Conservation (phyloP, 1,140 invertebrate species). For the Atta texana region DNA sequence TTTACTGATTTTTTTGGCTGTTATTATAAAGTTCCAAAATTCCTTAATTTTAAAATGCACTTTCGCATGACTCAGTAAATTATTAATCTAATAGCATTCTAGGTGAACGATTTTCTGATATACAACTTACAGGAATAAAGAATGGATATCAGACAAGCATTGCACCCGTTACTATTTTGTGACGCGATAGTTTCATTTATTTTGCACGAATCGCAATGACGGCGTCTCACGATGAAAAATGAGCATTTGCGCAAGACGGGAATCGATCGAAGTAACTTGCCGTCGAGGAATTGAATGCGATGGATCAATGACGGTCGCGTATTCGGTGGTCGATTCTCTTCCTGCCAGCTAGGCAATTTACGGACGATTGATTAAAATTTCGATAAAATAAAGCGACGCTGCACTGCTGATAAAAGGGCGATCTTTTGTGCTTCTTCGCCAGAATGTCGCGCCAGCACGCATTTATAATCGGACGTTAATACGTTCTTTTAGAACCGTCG, state of each 20-base stretch:
- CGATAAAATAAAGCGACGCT: conserved; percentile 58
- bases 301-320: conserved; percentile 67
- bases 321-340: conserved; percentile 61
- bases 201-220: conserved; percentile 33
- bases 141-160: conserved; percentile 20
- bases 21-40: too few relatives aligned
- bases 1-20: too few relatives aligned
- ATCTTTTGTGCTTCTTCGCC: conserved; percentile 45
- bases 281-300: conserved; percentile 66
- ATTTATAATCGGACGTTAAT: conserved; percentile 6
- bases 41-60: background rate
- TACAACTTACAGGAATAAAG: conserved; percentile 6
- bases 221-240: conserved; percentile 63
- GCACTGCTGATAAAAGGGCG: conserved; percentile 23
- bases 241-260: conserved; percentile 58
- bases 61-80: background rate
- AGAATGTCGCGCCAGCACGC: conserved; percentile 16
- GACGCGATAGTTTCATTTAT: conserved; percentile 40
- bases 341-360: conserved; percentile 59
- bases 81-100: background rate
- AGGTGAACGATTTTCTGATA: background rate
- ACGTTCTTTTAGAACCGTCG: conserved; percentile 17
- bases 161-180: conserved; percentile 37
- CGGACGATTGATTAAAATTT: conserved; percentile 67
- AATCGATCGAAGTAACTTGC: conserved; percentile 30